Evolutionary conservation across 2,888 invertebrate genomes (phyloP).

Genomic region (Acrobasis suavella): DNA sequence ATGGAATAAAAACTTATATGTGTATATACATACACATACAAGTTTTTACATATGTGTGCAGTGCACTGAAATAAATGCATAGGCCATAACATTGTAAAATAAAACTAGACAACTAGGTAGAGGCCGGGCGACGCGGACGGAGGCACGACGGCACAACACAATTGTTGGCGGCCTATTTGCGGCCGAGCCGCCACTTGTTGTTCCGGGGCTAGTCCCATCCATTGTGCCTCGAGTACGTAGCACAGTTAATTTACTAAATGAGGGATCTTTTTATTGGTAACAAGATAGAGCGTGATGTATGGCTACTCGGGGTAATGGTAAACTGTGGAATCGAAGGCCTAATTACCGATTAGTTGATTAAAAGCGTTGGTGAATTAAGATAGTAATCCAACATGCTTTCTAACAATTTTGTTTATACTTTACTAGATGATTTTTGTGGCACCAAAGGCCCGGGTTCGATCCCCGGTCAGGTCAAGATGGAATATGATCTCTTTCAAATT

Average conservation of each 20-base stretch:
- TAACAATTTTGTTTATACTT: too few relatives aligned
- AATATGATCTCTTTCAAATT: too few relatives aligned
- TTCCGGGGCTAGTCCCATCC: slow-evolving; percentile 45
- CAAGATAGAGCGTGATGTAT: slow-evolving; percentile 24
- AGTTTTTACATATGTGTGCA: too few relatives aligned
- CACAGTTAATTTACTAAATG: slow-evolving; percentile 62
- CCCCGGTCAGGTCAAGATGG: too few relatives aligned
- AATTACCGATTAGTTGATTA: slow-evolving; percentile 16
- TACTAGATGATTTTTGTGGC: too few relatives aligned
- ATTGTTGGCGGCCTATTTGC: slow-evolving; percentile 73
- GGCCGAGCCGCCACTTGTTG: slow-evolving; percentile 72
- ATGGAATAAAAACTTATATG: too few relatives aligned
- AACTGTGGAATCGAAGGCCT: background rate
- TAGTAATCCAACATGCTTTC: background rate
- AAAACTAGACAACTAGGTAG: slow-evolving; percentile 51
- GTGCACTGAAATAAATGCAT: too few relatives aligned
- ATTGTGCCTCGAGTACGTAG: slow-evolving; percentile 59
- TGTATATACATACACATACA: too few relatives aligned
- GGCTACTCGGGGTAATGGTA: slow-evolving; percentile 9
- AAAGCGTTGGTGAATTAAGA: slow-evolving; percentile 13
- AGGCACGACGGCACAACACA: slow-evolving; percentile 37
- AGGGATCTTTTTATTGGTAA: slow-evolving; percentile 41
- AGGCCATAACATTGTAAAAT: background rate
- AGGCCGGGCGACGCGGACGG: slow-evolving; percentile 31
- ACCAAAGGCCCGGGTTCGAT: too few relatives aligned